Evolutionary conservation across 2,797 vertebrate species (phyloP).

Genomic region (Cyclura pinguis): DNA sequence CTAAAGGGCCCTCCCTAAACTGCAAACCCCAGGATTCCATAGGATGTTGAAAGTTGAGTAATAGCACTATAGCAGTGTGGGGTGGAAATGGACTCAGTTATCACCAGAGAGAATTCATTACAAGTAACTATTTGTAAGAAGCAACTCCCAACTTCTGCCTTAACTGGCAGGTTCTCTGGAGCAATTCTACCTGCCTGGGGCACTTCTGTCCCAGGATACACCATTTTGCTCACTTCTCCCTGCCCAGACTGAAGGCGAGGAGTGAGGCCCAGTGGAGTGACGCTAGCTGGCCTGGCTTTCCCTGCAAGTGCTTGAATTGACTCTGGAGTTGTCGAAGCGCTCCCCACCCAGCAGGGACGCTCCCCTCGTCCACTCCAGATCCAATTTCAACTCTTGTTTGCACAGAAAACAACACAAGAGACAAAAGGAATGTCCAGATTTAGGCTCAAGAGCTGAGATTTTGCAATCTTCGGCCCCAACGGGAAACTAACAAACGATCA

Average conservation of each 20-base stretch:
- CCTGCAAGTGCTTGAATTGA: constrained; percentile 28
- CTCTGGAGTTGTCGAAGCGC: background rate
- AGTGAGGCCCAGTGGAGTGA: constrained; percentile 37
- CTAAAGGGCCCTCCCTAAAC: too few species aligned
- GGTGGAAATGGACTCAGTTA: too few species aligned
- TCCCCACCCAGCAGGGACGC: constrained; percentile 68
- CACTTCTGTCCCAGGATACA: accelerated
- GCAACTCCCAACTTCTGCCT: background rate
- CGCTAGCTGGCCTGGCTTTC: background rate
- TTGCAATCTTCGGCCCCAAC: background rate
- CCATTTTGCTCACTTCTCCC: background rate
- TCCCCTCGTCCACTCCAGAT: background rate
- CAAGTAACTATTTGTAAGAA: too few species aligned
- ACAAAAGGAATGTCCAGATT: constrained; percentile 60
- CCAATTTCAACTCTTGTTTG: constrained; percentile 30
- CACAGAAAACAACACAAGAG: constrained; percentile 48
- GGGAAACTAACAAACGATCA: background rate
- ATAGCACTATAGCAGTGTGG: too few species aligned
- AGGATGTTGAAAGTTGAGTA: too few species aligned
- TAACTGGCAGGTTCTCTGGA: background rate
- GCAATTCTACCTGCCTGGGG: background rate
- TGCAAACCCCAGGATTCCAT: too few species aligned
- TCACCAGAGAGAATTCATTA: too few species aligned
- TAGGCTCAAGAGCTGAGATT: background rate
- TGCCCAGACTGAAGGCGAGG: background rate